phyloP scores from a whole-genome alignment of 2,888 invertebrate species.

The Eilema caniola region DNA sequence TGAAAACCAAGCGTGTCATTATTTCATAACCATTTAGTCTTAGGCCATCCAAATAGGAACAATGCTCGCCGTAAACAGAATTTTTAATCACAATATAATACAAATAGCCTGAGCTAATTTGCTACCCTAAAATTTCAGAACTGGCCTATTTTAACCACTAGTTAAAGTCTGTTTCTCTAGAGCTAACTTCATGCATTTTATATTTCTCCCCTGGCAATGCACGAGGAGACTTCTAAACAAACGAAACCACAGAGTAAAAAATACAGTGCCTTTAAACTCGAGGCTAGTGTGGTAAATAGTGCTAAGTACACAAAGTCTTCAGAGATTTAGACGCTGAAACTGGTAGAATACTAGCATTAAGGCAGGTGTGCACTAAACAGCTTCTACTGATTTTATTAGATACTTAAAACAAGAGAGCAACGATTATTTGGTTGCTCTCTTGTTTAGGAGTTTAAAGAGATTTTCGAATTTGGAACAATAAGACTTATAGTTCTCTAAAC shows the following conservation, averaged over 20 bases:
- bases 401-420: background rate
- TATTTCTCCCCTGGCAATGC: constrained; percentile 3
- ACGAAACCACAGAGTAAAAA: constrained; percentile 1
- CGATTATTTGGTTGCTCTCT: background rate
- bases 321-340: background rate
- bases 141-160: background rate
- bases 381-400: background rate
- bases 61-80: too few species aligned
- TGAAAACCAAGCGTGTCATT: too few species aligned
- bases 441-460: background rate
- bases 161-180: background rate
- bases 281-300: background rate
- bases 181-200: constrained; percentile 1
- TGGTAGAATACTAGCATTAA: background rate
- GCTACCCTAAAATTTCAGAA: background rate
- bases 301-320: constrained; percentile 2
- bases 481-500: background rate
- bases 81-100: too few species aligned
- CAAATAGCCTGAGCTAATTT: background rate
- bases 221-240: background rate
- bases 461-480: background rate
- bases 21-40: too few species aligned
- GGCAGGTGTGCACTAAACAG: background rate
- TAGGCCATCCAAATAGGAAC: too few species aligned
- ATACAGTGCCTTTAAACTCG: background rate